These are phyloP conservation scores for Gallinago solitaria DNA, from an alignment of 2,797 vertebrate genomes.

Conservation along the genomic window DNA sequence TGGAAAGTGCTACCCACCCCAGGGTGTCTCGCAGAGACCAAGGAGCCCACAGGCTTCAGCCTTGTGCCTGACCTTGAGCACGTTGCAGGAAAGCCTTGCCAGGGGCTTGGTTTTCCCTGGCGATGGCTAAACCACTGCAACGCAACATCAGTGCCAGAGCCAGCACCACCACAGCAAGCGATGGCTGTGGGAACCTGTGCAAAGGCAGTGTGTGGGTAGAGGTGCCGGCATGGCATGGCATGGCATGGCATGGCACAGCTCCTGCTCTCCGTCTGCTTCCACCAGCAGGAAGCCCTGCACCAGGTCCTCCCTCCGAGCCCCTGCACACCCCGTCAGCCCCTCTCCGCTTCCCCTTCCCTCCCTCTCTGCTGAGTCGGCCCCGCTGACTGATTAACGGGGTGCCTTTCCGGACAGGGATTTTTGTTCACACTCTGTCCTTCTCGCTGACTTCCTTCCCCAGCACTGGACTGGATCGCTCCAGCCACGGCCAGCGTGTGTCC, in stretches of 20 bases:
- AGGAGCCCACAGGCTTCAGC: neutral
- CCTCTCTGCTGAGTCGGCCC: constrained; percentile 37
- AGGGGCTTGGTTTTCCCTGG: neutral
- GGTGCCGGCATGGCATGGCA: neutral
- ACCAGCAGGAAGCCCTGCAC: constrained; percentile 13
- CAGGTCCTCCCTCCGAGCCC: neutral
- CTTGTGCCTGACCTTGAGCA: neutral
- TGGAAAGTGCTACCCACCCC: neutral
- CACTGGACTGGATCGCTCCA: neutral
- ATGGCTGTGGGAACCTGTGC: neutral
- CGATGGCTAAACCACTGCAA: neutral
- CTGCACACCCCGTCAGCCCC: neutral
- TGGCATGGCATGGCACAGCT: neutral
- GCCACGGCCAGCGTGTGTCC: neutral
- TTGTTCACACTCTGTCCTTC: constrained; percentile 52
- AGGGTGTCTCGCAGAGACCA: rapidly evolving
- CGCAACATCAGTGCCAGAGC: neutral
- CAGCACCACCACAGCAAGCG: rapidly evolving
- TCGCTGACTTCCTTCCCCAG: constrained; percentile 19
- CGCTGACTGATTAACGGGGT: constrained; percentile 35
- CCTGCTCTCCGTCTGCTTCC: neutral
- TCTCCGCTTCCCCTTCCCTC: constrained; percentile 23
- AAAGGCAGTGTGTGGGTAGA: neutral
- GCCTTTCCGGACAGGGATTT: constrained; percentile 44
- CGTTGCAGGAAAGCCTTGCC: rapidly evolving